Conservation (phyloP, 2,797 vertebrate genomes). For the Cheirogaleus major region DNA sequence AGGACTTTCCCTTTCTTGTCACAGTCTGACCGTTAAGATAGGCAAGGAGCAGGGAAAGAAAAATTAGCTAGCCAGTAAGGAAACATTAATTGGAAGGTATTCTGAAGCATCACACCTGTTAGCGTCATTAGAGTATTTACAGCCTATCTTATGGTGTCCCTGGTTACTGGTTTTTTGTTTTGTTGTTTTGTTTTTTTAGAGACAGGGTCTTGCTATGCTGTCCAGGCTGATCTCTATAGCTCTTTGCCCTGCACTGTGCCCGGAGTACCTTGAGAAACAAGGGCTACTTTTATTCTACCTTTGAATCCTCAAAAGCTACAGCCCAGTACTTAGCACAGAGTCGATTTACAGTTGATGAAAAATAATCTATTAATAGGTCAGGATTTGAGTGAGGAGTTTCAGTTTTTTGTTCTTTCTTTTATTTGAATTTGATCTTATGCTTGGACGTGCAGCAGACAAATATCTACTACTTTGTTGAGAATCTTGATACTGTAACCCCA, state of each 20-base stretch:
- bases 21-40: neutral
- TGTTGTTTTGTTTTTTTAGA: neutral
- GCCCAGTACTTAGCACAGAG: neutral
- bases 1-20: neutral
- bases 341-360: neutral
- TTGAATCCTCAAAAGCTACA: neutral
- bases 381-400: neutral
- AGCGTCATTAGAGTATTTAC: no score
- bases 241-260: no score
- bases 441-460: neutral
- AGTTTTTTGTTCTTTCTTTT: neutral
- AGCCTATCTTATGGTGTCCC: rapidly evolving
- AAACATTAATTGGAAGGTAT: neutral
- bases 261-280: neutral
- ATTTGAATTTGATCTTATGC: neutral
- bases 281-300: neutral
- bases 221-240: no score
- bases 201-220: no score
- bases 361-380: neutral
- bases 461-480: neutral
- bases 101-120: neutral
- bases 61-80: neutral
- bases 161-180: neutral
- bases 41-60: neutral
- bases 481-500: neutral